Conservation (phyloP, 1,140 invertebrate genomes). For the Drosophila kurseongensis region DNA sequence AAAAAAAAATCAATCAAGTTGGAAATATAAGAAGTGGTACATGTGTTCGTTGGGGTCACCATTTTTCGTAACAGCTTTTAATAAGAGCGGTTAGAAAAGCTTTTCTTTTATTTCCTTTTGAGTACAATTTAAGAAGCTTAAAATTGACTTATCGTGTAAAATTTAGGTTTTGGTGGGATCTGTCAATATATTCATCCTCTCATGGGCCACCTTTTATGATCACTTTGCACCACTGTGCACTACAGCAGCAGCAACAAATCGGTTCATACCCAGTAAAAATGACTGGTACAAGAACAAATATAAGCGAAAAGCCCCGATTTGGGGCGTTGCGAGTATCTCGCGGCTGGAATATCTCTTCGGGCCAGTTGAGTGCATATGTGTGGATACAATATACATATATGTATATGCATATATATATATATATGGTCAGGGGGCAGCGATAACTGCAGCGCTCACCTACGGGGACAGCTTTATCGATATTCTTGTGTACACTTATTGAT, state of each 20-base stretch:
- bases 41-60: too few relatives aligned
- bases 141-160: too few relatives aligned
- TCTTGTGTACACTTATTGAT: constrained; percentile 69
- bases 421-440: constrained; percentile 5
- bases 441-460: constrained; percentile 27
- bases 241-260: constrained; percentile 28
- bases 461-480: constrained; percentile 45
- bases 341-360: constrained; percentile 26
- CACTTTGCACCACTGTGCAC: constrained; percentile 39
- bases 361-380: constrained; percentile 9
- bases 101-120: too few relatives aligned
- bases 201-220: background rate
- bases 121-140: too few relatives aligned
- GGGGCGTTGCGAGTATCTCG: constrained; percentile 56
- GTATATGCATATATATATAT: background rate
- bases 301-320: constrained; percentile 67
- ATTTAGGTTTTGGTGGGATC: too few relatives aligned
- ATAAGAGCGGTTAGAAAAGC: too few relatives aligned
- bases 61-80: too few relatives aligned
- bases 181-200: too few relatives aligned
- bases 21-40: too few relatives aligned
- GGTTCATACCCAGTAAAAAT: constrained; percentile 23
- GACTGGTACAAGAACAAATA: constrained; percentile 57
- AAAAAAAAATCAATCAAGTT: too few relatives aligned
- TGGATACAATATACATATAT: background rate